Evolutionary conservation across 35 echinoderm and acorn worm genomes (phyloP), one percentile per base, ranked within the genome.

Genomic region (Lytechinus variegatus): DNA sequence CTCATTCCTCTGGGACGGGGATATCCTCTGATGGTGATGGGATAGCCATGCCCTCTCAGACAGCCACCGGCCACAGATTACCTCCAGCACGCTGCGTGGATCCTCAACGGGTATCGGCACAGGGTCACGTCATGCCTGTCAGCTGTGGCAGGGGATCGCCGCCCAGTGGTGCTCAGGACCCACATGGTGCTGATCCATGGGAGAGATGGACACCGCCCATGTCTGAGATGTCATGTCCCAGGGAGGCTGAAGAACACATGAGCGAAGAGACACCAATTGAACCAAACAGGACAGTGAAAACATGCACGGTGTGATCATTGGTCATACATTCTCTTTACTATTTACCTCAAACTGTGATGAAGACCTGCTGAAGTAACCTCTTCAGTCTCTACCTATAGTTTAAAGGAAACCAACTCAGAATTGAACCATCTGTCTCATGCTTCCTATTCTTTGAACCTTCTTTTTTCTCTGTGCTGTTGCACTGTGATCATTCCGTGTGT

Each of bases 361-460:
- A 79, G 66, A 19, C 66, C 16, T 16, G 16, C 66, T 79, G 4
- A 24, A 79, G 16, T 79, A 16, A 79, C n/a, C 66, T 79, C 66
- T 79, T 24, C 66, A 24, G 66, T 79, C 66, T 79, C 4, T 79
- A 24, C 66, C 66, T 24, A 16, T 24, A 19, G 19, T 7, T 24
- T 79, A 79, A 79, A 79, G 28, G 88, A 90, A 90, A 90, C 88
- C 88, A 90, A 90, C 88, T 90, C 88, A 90, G 88, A 28, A 90
- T 90, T 52, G 52, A 16, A 52, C 13, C 16, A 90, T 90, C 27
- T 14, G 5, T 89, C 88, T 90, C 13, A 12, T 12, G 14, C 29
- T 21, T 90, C 52, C 13, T 44, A 10, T 16, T 90, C 88, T 90
- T 90, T 90, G 6, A 54, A 90, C 88, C 88, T 88, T 51, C 88